Conservation (phyloP, 2,797 vertebrate genomes). For the Tachyglossus aculeatus region DNA sequence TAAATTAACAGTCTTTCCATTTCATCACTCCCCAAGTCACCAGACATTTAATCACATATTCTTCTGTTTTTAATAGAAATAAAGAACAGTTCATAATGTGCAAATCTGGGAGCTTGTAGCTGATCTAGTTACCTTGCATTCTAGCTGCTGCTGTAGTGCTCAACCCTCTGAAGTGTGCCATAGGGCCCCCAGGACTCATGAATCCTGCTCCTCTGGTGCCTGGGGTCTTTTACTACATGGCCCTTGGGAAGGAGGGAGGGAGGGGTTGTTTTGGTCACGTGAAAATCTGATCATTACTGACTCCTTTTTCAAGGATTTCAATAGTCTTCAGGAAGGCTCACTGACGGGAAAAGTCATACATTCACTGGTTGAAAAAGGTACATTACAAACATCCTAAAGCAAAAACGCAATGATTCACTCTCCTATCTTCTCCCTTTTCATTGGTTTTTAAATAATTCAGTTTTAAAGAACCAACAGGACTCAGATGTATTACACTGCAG, state of each 20-base stretch:
- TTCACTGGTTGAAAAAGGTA: background rate
- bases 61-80: too few relatives aligned
- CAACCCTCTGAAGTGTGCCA: background rate
- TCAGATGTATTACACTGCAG: slow-evolving; percentile 34
- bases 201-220: background rate
- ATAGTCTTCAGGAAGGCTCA: background rate
- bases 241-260: too few relatives aligned
- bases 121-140: rapidly evolving
- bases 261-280: too few relatives aligned
- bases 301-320: background rate
- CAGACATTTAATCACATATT: rapidly evolving
- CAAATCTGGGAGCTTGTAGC: too few relatives aligned
- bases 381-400: slow-evolving; percentile 13
- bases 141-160: rapidly evolving
- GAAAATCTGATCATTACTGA: rapidly evolving
- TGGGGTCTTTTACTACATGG: too few relatives aligned
- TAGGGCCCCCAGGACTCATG: rapidly evolving
- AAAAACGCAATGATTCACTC: slow-evolving; percentile 43
- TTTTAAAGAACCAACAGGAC: slow-evolving; percentile 35
- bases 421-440: slow-evolving; percentile 16
- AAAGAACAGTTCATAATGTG: too few relatives aligned
- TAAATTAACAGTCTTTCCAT: too few relatives aligned
- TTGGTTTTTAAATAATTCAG: slow-evolving; percentile 38
- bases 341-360: background rate
- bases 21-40: too few relatives aligned